Conservation (phyloP, 2,888 invertebrate genomes). For the Pollenia angustigena region DNA sequence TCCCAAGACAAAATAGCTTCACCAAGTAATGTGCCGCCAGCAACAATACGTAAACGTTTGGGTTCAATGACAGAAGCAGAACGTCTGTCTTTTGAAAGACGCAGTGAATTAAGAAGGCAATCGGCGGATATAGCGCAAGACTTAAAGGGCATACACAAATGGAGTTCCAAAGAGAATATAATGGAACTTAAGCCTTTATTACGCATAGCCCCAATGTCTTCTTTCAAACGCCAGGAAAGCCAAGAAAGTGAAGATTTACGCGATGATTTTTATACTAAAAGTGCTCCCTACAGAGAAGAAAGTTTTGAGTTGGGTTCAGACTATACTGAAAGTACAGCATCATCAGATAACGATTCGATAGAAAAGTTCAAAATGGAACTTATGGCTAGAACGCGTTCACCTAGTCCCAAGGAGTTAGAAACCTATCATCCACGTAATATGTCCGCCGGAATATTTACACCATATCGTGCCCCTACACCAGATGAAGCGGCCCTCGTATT, state of each 20-base stretch:
- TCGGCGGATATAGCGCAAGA: conserved; percentile 84
- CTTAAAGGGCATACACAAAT: conserved; percentile 76
- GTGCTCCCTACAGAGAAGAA: conserved; percentile 75
- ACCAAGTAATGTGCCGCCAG: conserved; percentile 74
- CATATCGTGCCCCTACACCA: conserved; percentile 84
- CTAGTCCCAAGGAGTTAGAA: conserved; percentile 86
- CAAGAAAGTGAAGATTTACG: conserved; percentile 78
- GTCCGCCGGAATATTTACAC: conserved; percentile 82
- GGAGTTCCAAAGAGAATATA: conserved; percentile 82
- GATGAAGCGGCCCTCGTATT: conserved; percentile 87
- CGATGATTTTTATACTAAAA: conserved; percentile 75
- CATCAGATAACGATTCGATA: conserved; percentile 84
- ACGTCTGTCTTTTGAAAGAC: conserved; percentile 84
- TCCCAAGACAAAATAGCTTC: conserved; percentile 76
- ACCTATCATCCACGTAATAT: conserved; percentile 89
- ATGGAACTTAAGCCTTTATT: conserved; percentile 74
- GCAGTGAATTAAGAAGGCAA: conserved; percentile 84
- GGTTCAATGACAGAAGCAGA: conserved; percentile 85
- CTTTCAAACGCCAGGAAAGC: conserved; percentile 74
- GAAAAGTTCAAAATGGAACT: conserved; percentile 84
- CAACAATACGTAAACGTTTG: conserved; percentile 84
- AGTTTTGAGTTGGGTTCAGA: conserved; percentile 86
- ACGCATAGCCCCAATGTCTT: conserved; percentile 73
- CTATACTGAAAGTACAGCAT: conserved; percentile 87
- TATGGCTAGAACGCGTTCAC: conserved; percentile 81